Conservation (phyloP, 2,113 vertebrate species). For the Dermatemys mawii region DNA sequence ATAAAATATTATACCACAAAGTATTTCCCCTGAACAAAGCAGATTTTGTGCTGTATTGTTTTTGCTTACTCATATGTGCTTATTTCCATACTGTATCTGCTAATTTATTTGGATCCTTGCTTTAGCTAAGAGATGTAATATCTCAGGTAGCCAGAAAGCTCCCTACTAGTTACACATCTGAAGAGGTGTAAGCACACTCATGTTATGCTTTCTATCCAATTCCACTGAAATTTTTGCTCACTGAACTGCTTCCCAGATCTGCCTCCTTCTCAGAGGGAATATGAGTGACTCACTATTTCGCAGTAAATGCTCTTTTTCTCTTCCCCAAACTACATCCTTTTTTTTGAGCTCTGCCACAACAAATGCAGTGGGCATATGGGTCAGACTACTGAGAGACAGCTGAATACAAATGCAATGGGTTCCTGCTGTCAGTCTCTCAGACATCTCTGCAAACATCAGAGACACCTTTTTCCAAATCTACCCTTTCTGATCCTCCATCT, state of each 20-base stretch:
- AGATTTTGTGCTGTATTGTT: not conserved
- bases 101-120: not conserved
- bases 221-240: not conserved
- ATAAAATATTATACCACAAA: slow-evolving; percentile 2
- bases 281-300: slow-evolving; percentile 57
- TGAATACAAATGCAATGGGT: not conserved
- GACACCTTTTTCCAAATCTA: not conserved
- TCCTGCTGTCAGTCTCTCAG: not conserved
- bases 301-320: not conserved
- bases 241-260: slow-evolving; percentile 18
- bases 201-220: not conserved
- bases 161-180: not conserved
- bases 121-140: not conserved
- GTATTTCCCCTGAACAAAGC: not conserved
- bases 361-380: not conserved
- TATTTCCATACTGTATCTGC: not conserved
- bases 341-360: not conserved
- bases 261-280: not conserved
- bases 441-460: too few relatives aligned
- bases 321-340: not conserved
- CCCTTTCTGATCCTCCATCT: not conserved
- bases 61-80: not conserved
- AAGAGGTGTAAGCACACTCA: not conserved
- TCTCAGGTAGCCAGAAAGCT: not conserved
- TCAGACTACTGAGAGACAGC: not conserved